Evolutionary conservation across 2,888 invertebrate species (phyloP), one percentile per base, ranked within the genome.

Genomic region (Oscheius sp.): DNA sequence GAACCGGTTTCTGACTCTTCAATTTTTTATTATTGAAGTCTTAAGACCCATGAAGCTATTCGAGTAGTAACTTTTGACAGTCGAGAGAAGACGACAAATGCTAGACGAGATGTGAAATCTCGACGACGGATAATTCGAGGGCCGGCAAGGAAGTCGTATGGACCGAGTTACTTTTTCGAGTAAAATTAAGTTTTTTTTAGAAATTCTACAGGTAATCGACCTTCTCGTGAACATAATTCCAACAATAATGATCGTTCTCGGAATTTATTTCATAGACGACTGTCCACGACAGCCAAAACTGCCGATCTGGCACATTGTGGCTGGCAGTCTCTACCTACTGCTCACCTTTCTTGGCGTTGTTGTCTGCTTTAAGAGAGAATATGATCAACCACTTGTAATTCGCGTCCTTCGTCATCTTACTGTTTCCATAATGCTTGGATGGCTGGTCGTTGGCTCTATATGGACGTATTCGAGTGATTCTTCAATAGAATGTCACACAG

Each of bases 141-240:
- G 12, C 41, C 41, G n/a, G 20, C 20, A 41, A 14, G 12, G 12
- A 41, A 12, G 12, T 41, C 41, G 41, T 17, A 20, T 14, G 20
- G 12, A 12, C 41, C 12, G 20, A 2, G 41, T 41, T 12, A 41
- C 2, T 41, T 41, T 12, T 6, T 2, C 41, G n/a, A 17, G 14
- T 17, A 41, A 17, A 6, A 12, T 41, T 41, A 3, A 3, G 20
- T 9, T 36, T 24, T 24, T 54, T 54, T 9, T 30, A 59, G 59
- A 26, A 28, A 12, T 59, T 8, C 24, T 12, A 9, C 32, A 44
- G 24, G 26, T 59, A 17, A 17, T 59, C 44, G 20, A 8, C 26
- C 59, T 59, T n/a, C n/a, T 26, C 17, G 26, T 44, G n/a, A 59
- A 59, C n/a, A 6, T 59, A 30, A 41, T 59, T 3, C 59, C 59